Evolutionary conservation across 1,140 invertebrate species (phyloP), one percentile per base, ranked within the genome.

Genomic region (Heliconius congener): DNA sequence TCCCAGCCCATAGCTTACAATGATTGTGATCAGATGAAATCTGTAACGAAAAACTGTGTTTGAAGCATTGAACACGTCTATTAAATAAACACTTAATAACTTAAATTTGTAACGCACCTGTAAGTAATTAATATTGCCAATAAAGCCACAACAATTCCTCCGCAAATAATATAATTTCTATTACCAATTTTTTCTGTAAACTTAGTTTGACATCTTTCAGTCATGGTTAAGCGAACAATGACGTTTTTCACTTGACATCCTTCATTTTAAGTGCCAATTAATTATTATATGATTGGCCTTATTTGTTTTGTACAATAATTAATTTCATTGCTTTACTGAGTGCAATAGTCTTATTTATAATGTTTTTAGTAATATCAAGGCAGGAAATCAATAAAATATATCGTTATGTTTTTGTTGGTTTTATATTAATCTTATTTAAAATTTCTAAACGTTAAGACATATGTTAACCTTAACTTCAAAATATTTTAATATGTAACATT

Each of bases 201-300:
- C 88, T 92, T 89, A 77, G 83, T 91, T 89, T 94, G 93, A 94
- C 93, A 93, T 93, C 91, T 92, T 93, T 94, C 93, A 91, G 90
- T 94, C 93, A 94, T 94, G 93, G 90, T 87, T 92, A 88, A 79
- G 83, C 83, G 86, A 90, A 86, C 76, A 88, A 89, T 91, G 89
- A 91, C 88, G 84, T 81, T 81, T 78, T 73, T 73, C n/a, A 18
- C 6, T 27, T 80, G 79, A 80, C 79, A 42, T 70, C 37, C n/a
- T 34, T 74, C 39, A 71, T 79, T 79, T 71, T 71, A 74, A 74
- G 66, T 79, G 60, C 46, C 73, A 79, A 18, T 30, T 8, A 55
- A 23, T 60, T 60, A 18, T 75, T 18, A 27, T n/a, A 34, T 57
- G 50, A 30, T 4, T 30, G n/a, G 19, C 37, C 52, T 66, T 82